A percentile compares a stretch with the other conserved stretches of the same genome.
Evolutionary conservation across 2,888 invertebrate genomes (phyloP).

Genomic region (Stenotaenia linearis): DNA sequence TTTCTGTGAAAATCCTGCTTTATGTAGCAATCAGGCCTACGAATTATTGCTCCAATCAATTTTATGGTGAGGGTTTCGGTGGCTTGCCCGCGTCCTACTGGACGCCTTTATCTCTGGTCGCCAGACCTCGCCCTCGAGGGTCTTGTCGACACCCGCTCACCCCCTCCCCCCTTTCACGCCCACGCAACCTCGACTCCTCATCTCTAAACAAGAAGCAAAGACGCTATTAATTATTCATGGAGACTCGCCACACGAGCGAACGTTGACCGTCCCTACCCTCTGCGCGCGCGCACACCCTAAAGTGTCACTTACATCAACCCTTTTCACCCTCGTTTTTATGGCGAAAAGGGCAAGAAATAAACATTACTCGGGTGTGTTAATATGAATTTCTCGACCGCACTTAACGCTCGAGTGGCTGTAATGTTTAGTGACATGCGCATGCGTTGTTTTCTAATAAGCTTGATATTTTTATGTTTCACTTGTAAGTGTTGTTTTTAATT

Average conservation of each 20-base stretch:
- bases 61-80: slow-evolving; percentile 29
- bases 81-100: slow-evolving; percentile 12
- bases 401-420: background rate
- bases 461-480: background rate
- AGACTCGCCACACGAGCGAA: slow-evolving; percentile 26
- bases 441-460: background rate
- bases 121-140: slow-evolving; percentile 31
- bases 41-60: slow-evolving; percentile 26
- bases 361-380: background rate
- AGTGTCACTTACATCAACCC: slow-evolving; percentile 2
- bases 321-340: background rate
- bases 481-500: background rate
- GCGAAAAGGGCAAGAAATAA: background rate
- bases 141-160: slow-evolving; percentile 4
- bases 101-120: slow-evolving; percentile 31
- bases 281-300: background rate
- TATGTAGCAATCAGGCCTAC: slow-evolving; percentile 30
- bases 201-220: slow-evolving; percentile 24
- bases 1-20: slow-evolving; percentile 30
- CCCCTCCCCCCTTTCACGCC: background rate
- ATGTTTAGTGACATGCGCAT: background rate
- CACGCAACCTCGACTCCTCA: background rate
- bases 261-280: slow-evolving; percentile 9
- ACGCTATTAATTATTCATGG: slow-evolving; percentile 20
- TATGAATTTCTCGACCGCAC: background rate